These are phyloP conservation scores for Mesorhabditis spiculigera DNA, from an alignment of 2,888 invertebrate genomes.

Conservation along the genomic window DNA sequence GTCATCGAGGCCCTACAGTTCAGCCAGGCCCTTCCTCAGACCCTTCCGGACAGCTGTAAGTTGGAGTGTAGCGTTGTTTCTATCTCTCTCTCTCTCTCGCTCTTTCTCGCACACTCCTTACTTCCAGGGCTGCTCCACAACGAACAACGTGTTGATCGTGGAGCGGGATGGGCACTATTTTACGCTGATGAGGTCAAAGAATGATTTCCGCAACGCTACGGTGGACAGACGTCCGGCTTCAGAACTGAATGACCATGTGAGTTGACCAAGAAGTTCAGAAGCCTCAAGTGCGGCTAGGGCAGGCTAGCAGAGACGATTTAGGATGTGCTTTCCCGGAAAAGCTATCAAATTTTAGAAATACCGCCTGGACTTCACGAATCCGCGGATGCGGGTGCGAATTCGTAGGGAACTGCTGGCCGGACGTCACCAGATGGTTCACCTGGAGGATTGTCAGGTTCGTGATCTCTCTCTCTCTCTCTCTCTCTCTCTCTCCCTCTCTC, in stretches of 20 bases:
- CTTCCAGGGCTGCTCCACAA: not conserved
- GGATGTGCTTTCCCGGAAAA: not conserved
- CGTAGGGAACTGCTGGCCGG: conserved; percentile 2
- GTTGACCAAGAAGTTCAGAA: conserved; percentile 5
- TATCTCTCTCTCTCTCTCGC: not conserved
- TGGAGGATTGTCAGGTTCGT: conserved; percentile 14
- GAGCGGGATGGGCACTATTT: conserved; percentile 1
- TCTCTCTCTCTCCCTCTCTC: not conserved
- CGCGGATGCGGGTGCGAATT: conserved; percentile 31
- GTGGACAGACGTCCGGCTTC: not conserved
- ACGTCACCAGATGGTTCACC: conserved; percentile 10
- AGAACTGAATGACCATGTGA: not conserved
- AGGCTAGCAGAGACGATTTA: not conserved
- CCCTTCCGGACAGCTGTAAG: conserved; percentile 14
- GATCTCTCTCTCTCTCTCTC: not conserved
- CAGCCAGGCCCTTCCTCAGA: conserved; percentile 36
- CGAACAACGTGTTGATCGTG: not conserved
- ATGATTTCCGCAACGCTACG: not conserved
- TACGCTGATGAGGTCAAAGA: not conserved
- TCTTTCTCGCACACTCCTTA: not conserved
- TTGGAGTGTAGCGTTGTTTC: conserved; percentile 15
- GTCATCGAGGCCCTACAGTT: conserved; percentile 53
- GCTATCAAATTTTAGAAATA: conserved; percentile 18
- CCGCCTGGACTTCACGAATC: conserved; percentile 25
- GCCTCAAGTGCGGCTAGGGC: not conserved